A percentile compares a stretch with the other conserved stretches of the same genome.
phyloP scores from a whole-genome alignment of 2,888 invertebrate genomes.

The Nineta flava region DNA sequence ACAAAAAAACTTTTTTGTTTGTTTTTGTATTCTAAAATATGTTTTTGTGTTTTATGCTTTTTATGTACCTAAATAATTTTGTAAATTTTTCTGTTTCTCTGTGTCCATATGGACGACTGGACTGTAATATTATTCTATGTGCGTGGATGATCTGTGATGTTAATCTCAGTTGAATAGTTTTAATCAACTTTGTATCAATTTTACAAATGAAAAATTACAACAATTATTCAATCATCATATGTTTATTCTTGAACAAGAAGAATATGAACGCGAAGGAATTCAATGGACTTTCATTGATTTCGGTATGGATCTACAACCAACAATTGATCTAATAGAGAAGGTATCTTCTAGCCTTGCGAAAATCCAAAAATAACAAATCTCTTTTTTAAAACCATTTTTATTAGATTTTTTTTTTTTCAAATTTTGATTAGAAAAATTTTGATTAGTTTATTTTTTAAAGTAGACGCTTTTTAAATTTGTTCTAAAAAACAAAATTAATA shows the following conservation, averaged over 20 bases:
- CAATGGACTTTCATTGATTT: slow-evolving; percentile 90
- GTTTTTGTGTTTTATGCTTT: not conserved
- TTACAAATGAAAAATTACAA: slow-evolving; percentile 88
- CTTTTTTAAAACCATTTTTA: too few relatives aligned
- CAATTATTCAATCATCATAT: slow-evolving; percentile 95
- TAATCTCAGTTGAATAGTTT: slow-evolving; percentile 73
- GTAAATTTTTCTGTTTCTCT: not conserved
- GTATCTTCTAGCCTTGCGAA: slow-evolving; percentile 31
- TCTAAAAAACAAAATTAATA: too few relatives aligned
- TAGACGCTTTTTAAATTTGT: not conserved
- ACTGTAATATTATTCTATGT: not conserved
- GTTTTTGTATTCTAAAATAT: not conserved
- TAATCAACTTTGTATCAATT: slow-evolving; percentile 94
- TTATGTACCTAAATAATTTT: not conserved
- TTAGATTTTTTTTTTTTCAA: not conserved
- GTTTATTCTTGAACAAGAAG: slow-evolving; percentile 92
- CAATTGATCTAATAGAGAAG: slow-evolving; percentile 85
- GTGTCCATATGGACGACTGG: slow-evolving; percentile 5
- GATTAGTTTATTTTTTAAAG: not conserved
- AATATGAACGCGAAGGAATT: slow-evolving; percentile 84
- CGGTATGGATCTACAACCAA: slow-evolving; percentile 83
- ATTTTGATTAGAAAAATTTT: not conserved
- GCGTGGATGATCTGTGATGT: not conserved
- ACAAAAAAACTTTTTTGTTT: not conserved
- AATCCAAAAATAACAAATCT: not conserved